Conservation (phyloP, 2,113 vertebrate species). For the Silurus glanis region DNA sequence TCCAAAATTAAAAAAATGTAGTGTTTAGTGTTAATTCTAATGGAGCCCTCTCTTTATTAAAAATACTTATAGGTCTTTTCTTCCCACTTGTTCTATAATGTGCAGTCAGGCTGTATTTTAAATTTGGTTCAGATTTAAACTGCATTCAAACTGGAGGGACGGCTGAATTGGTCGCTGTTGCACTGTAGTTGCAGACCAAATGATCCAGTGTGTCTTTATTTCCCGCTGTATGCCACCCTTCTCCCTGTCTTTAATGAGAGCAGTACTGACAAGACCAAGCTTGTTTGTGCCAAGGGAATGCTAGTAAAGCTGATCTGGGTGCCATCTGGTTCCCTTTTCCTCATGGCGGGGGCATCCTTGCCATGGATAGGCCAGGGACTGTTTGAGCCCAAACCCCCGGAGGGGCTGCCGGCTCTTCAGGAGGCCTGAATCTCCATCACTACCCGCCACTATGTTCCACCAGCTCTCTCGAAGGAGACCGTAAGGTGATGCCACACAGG, state of each 20-base stretch:
- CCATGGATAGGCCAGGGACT: conserved; percentile 53
- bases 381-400: conserved; percentile 55
- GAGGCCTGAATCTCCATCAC: conserved; percentile 48
- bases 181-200: conserved; percentile 45
- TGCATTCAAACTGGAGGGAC: neutral
- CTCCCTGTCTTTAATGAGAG: conserved; percentile 50
- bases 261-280: conserved; percentile 61
- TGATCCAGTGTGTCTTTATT: conserved; percentile 46
- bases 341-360: conserved; percentile 52
- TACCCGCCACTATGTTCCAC: conserved; percentile 44
- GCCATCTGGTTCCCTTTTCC: conserved; percentile 62
- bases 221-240: conserved; percentile 49
- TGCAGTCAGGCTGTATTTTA: neutral
- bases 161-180: neutral
- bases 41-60: neutral
- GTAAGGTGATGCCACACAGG: conserved; percentile 53
- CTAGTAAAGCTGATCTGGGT: conserved; percentile 57
- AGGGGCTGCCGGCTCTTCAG: conserved; percentile 51
- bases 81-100: neutral
- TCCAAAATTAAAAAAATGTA: neutral
- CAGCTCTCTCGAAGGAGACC: conserved; percentile 43
- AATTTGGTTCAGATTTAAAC: conserved; percentile 15
- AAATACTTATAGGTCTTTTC: neutral
- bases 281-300: conserved; percentile 64
- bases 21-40: neutral